phyloP scores from a whole-genome alignment of 2,888 invertebrate species.

The Acleris emargana region DNA sequence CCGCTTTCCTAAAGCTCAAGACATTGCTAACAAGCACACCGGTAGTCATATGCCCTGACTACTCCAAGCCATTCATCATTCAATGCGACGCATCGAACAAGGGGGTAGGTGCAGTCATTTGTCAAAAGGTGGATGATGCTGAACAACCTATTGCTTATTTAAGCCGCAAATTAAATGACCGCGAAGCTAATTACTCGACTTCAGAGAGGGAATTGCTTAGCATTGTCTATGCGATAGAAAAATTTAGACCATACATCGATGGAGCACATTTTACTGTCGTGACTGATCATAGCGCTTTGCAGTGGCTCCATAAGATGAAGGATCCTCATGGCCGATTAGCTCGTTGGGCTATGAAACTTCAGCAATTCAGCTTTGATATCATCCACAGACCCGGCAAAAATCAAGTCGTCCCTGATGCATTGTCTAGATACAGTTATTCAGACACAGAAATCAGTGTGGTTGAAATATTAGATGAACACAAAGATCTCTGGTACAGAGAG shows the following conservation, averaged over 20 bases:
- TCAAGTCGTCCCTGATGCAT: no score
- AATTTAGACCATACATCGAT: constrained; percentile 37
- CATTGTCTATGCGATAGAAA: constrained; percentile 4
- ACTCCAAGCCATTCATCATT: no score
- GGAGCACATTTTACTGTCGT: constrained; percentile 32
- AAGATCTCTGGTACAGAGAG: constrained; percentile 3
- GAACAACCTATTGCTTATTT: constrained; percentile 5
- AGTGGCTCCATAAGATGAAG: constrained; percentile 37
- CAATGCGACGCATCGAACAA: constrained; percentile 12
- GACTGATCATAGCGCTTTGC: constrained; percentile 33
- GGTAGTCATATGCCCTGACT: background rate
- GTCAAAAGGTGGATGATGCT: background rate
- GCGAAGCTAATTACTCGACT: constrained; percentile 3
- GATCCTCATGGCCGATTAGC: constrained; percentile 38
- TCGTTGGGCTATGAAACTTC: constrained; percentile 35
- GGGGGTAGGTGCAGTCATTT: constrained; percentile 21
- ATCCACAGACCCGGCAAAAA: no score
- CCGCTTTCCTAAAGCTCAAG: background rate
- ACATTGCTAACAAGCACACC: constrained; percentile 2
- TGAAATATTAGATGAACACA: constrained; percentile 3
- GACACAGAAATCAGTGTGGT: background rate
- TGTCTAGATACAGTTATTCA: background rate
- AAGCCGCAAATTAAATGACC: background rate
- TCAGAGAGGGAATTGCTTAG: constrained; percentile 9
- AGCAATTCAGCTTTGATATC: constrained; percentile 28